Conservation (phyloP, 2,797 vertebrate species). For the Parambassis ranga region DNA sequence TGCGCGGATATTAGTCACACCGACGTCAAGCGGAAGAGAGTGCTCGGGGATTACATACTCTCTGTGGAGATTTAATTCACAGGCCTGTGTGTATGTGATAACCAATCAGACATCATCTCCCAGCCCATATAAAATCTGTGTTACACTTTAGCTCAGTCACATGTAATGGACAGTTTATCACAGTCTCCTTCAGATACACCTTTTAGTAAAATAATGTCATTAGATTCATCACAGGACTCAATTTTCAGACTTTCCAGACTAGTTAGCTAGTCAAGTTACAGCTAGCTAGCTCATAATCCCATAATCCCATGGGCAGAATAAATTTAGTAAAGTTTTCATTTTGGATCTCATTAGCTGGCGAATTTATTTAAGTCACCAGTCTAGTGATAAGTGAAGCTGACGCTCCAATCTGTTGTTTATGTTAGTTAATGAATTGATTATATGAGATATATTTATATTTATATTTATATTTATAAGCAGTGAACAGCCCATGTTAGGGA, state of each 20-base stretch:
- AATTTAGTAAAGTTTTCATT: too few relatives aligned
- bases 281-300: too few relatives aligned
- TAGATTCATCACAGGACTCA: background rate
- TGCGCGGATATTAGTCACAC: slow-evolving; percentile 42
- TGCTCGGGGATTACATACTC: slow-evolving; percentile 33
- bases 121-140: background rate
- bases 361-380: too few relatives aligned
- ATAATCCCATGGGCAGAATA: too few relatives aligned
- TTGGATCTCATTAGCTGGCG: too few relatives aligned
- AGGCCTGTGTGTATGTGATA: slow-evolving; percentile 17
- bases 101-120: slow-evolving; percentile 10
- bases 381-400: too few relatives aligned
- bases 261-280: too few relatives aligned
- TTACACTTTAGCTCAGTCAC: background rate
- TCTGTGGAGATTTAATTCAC: slow-evolving; percentile 17
- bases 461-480: too few relatives aligned
- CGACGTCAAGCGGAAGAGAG: slow-evolving; percentile 16
- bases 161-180: slow-evolving; percentile 1
- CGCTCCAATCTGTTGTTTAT: too few relatives aligned
- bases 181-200: background rate
- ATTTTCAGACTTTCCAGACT: background rate
- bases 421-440: too few relatives aligned
- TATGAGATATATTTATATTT: too few relatives aligned
- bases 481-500: too few relatives aligned
- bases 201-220: background rate